These are phyloP conservation scores for crab-eating macaque (Macaca fascicularis) DNA, from an alignment of 2,113 vertebrate species.

Conservation along the genomic window T2T-MFA8v1.1 NC_088376.1:28498001-28498500, in stretches of 20 bases:
- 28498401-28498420: background rate
- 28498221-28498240: background rate
- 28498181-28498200: background rate
- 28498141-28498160: background rate
- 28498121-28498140: background rate
- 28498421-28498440: background rate
- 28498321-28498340: background rate
- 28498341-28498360: background rate
- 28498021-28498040: background rate
- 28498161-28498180: background rate
- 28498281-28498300: background rate
- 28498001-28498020: background rate
- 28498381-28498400: background rate
- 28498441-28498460: background rate
- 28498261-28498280: background rate
- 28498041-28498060: background rate
- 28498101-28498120: background rate
- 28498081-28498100: background rate
- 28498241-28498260: background rate
- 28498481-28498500: background rate
- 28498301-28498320: background rate
- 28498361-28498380: background rate
- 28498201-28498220: background rate
- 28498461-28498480: background rate
- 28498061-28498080: background rate